phyloP scores from a whole-genome alignment of 2,113 vertebrate species.

The Corydoras maculifer region DNA sequence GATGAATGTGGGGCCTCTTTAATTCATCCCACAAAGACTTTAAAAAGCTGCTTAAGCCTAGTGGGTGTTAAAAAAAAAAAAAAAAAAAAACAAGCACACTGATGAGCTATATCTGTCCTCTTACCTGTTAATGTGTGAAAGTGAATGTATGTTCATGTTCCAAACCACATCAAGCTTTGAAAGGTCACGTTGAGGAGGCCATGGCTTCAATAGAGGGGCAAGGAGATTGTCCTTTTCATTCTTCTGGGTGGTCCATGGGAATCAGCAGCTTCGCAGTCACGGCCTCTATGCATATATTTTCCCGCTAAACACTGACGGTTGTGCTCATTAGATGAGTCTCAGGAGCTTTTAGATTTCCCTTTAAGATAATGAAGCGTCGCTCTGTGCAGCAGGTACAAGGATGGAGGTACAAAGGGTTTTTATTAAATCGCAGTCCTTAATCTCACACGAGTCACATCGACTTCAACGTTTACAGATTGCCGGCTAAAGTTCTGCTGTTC shows the following conservation, averaged over 20 bases:
- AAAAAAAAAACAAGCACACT: constrained; percentile 48
- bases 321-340: constrained; percentile 41
- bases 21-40: constrained; percentile 69
- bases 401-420: too few relatives aligned
- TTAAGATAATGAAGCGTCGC: too few relatives aligned
- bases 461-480: too few relatives aligned
- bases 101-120: too few relatives aligned
- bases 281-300: background rate
- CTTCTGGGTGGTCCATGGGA: constrained; percentile 23
- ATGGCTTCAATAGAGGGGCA: background rate
- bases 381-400: too few relatives aligned
- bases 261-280: background rate
- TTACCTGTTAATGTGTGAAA: constrained; percentile 7
- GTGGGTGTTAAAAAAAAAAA: constrained; percentile 61
- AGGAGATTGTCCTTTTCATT: background rate
- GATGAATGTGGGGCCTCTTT: constrained; percentile 64
- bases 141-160: background rate
- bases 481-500: too few relatives aligned
- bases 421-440: too few relatives aligned
- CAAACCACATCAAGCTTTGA: background rate
- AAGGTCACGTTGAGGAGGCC: background rate
- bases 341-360: too few relatives aligned
- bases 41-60: constrained; percentile 62
- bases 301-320: constrained; percentile 33
- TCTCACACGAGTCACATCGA: too few relatives aligned